Base-by-base conservation (phyloP, 2,113 vertebrate genomes). In the Platichthys flesus region DNA sequence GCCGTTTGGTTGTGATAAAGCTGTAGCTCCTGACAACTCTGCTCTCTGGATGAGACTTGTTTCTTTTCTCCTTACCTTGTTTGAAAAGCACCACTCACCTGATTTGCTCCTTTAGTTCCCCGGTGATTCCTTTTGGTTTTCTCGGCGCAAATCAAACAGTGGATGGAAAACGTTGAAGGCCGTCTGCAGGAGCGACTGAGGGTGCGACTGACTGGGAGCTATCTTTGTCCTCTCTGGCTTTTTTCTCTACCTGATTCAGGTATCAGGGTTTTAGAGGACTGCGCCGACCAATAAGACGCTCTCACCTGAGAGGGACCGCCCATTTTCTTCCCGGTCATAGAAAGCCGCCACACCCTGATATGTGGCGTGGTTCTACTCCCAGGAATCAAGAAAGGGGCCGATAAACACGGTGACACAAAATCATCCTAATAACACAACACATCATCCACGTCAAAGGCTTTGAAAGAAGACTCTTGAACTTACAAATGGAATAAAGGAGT, bases 161-260 rank as follows among this genome's bases (percentile, higher is more conserved):
- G 5, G 31, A 31, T 26, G 28, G 49, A 42, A 74, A 35, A 49
- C 5, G 15, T 67, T 73, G 4, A 71, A 60, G 69, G 58, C n/a
- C 0, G 61, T 54, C 75, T 76, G 64, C 42, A 55, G 2, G 2
- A 59, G 62, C 31, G 1, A 20, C 57, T 45, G 61, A 51, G 71
- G 78, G 26, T 14, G 13, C 76, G 74, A 62, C 82, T 40, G 82
- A 69, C 83, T 37, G 57, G 71, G 61, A 47, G 82, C 85, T 64
- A 82, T 79, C 85, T 64, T 83, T 78, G 81, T 83, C 74, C 81
- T 73, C 85, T 89, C 85, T 89, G 86, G 82, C 89, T 92, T 93
- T 92, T 94, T 92, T 89, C 87, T 74, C 87, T 72, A 93, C 92
- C 94, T 93, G 90, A 71, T 80, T 81, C 92, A 95, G 94, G 94